A percentile compares a stretch with the other conserved stretches of the same genome.
Conservation (phyloP, 1,140 invertebrate genomes). For the Bombus difficillimus region DNA sequence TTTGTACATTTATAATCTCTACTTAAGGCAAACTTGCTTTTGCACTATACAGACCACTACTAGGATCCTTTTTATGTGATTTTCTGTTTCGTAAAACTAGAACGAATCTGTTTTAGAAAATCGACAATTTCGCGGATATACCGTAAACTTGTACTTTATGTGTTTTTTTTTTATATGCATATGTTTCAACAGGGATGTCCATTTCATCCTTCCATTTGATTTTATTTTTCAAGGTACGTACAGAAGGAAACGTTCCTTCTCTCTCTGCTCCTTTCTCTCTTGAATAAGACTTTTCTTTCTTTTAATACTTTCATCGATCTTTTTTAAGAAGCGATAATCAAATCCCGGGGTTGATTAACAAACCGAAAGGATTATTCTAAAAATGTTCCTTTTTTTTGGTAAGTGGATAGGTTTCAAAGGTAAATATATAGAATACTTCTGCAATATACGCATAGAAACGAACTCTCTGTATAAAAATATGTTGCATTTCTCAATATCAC, state of each 20-base stretch:
- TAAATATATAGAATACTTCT: conserved; percentile 66
- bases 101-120: neutral
- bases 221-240: neutral
- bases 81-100: neutral
- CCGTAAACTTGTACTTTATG: neutral
- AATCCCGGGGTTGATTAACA: neutral
- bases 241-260: neutral
- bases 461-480: conserved; percentile 74
- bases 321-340: neutral
- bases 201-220: conserved; percentile 1
- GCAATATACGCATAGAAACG: conserved; percentile 63
- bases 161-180: neutral
- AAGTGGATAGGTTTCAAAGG: conserved; percentile 35
- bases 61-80: neutral
- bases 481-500: conserved; percentile 24
- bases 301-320: neutral
- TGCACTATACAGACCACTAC: conserved; percentile 39
- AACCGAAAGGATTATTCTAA: conserved; percentile 1
- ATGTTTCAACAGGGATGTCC: neutral
- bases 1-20: conserved; percentile 41
- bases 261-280: neutral
- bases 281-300: conserved; percentile 1
- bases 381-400: neutral
- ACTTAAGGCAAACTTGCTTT: conserved; percentile 59
- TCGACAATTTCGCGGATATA: neutral